Evolutionary conservation across 2,888 invertebrate species (phyloP), one percentile per base, ranked within the genome.

Genomic region (Drosophila multiciliata): DNA sequence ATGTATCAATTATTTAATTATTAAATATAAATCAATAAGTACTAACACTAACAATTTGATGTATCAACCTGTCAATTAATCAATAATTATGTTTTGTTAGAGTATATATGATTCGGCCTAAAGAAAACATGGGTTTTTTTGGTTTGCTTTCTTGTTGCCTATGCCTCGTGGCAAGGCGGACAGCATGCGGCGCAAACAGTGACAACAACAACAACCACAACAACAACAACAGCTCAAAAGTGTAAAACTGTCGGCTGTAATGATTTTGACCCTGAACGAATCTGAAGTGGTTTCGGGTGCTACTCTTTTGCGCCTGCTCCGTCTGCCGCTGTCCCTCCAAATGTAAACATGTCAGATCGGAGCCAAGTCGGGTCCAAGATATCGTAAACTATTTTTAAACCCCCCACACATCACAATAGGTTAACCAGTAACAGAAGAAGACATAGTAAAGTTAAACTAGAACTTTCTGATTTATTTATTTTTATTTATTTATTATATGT

Each of bases 201-300:
- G 20, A 15, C 64, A 36, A 23, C 23, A 23, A 23, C 63, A 71
- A 63, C 45, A 55, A 54, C 33, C 66, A 35, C 55, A 52, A 53
- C 64, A 75, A 60, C 50, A 62, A 53, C 40, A 63, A 32, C 54
- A 57, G 49, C 42, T 42, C 57, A 42, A 33, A 32, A 17, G 57
- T 59, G 60, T 48, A 61, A 66, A 73, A 69, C 78, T 80, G 73
- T 76, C 79, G 79, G 69, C 66, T 72, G 76, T 87, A 87, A 87
- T 87, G 90, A 89, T 79, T 83, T 73, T 89, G 90, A 89, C 86
- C 90, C 88, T 87, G 86, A 89, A 88, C 88, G 79, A 85, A 87
- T 89, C 68, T 89, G 88, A 89, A 86, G 90, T 82, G 88, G 78
- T 78, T 82, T 75, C 83, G 85, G 77, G 62, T 62, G 66, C 61